phyloP scores from a whole-genome alignment of 2,113 vertebrate genomes.

The Aleadryas rufinucha region DNA sequence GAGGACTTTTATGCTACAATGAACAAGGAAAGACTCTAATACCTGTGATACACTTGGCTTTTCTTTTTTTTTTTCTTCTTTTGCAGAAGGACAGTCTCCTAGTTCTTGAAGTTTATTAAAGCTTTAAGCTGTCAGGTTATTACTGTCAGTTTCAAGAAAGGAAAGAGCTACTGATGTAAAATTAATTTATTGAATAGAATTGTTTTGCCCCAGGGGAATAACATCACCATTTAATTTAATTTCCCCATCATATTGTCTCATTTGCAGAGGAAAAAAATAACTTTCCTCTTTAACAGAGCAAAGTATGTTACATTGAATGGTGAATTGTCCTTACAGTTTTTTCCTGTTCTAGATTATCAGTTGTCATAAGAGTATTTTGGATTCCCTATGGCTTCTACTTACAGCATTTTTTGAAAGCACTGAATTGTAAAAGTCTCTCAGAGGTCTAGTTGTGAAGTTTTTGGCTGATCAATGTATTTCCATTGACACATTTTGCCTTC shows the following conservation, averaged over 20 bases:
- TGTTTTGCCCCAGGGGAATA: slow-evolving; percentile 81
- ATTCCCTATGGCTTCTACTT: slow-evolving; percentile 4
- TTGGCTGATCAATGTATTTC: neutral
- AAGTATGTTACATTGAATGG: slow-evolving; percentile 58
- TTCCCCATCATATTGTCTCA: slow-evolving; percentile 81
- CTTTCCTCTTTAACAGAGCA: slow-evolving; percentile 69
- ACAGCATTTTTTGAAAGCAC: slow-evolving; percentile 11
- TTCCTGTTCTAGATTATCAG: slow-evolving; percentile 56
- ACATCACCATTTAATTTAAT: slow-evolving; percentile 84
- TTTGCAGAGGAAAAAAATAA: slow-evolving; percentile 74
- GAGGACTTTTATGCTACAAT: slow-evolving; percentile 57
- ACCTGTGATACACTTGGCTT: slow-evolving; percentile 42
- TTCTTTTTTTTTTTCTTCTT: neutral
- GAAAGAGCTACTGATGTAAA: slow-evolving; percentile 79
- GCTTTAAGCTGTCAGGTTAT: slow-evolving; percentile 81
- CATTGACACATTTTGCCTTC: neutral
- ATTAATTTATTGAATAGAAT: slow-evolving; percentile 84
- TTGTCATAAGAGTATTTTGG: slow-evolving; percentile 59
- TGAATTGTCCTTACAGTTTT: slow-evolving; percentile 57
- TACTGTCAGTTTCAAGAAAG: slow-evolving; percentile 79
- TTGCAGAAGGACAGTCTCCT: slow-evolving; percentile 36
- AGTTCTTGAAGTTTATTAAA: slow-evolving; percentile 79
- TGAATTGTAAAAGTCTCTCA: neutral
- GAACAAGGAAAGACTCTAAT: slow-evolving; percentile 62
- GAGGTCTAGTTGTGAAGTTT: neutral